phyloP scores from a whole-genome alignment of 2,113 vertebrate genomes.

The Epinephelus moara region DNA sequence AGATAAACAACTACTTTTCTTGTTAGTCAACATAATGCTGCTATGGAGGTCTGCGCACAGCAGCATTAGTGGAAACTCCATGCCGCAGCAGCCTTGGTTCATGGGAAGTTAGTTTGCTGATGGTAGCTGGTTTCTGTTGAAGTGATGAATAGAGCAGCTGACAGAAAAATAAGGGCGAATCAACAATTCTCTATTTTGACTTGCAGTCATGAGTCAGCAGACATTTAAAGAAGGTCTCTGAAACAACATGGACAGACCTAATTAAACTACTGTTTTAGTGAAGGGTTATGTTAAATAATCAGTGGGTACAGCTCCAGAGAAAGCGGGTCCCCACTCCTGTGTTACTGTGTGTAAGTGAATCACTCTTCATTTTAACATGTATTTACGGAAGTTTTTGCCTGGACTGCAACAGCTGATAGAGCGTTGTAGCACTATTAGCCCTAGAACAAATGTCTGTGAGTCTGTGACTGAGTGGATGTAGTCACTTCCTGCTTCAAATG shows the following conservation, averaged over 20 bases:
- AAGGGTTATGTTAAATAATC: too few relatives aligned
- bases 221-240: not conserved
- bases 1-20: not conserved
- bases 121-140: slow-evolving; percentile 52
- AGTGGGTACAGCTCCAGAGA: too few relatives aligned
- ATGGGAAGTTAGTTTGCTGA: slow-evolving; percentile 76
- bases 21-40: not conserved
- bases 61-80: slow-evolving; percentile 33
- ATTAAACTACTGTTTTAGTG: too few relatives aligned
- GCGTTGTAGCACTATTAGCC: too few relatives aligned
- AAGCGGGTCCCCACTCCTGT: too few relatives aligned
- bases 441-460: too few relatives aligned
- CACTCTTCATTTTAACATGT: too few relatives aligned
- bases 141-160: slow-evolving; percentile 9
- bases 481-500: too few relatives aligned
- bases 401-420: too few relatives aligned
- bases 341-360: too few relatives aligned
- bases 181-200: slow-evolving; percentile 29
- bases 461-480: too few relatives aligned
- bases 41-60: not conserved
- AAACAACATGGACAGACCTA: not conserved
- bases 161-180: slow-evolving; percentile 45
- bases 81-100: slow-evolving; percentile 9
- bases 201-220: not conserved
- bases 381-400: too few relatives aligned